Base-by-base conservation (phyloP, 2,888 invertebrate species). In the Drosophila meridionalis region DNA sequence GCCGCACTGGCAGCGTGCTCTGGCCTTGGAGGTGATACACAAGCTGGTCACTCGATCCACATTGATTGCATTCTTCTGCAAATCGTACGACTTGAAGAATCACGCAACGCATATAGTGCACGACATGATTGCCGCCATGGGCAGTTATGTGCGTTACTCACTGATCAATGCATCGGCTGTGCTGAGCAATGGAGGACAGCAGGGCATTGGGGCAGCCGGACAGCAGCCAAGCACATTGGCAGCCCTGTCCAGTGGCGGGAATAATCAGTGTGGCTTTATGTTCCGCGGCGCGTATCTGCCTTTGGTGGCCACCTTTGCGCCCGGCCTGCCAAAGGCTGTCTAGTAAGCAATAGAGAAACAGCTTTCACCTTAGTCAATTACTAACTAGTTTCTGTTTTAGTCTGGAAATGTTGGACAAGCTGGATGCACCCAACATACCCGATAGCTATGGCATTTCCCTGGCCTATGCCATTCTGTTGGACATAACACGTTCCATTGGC, bases 361-460 rank as follows among this genome's bases (percentile, higher is more conserved):
- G 34, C 2, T 42, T 6, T 7, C 7, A 6, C 3, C 7, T n/a
- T 98, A 94, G 96, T 97, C 95, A 26, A 52, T 34, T 20, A 53
- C 4, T 50, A 20, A 9, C 11, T 58, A 8, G 42, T 4, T n/a
- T 3, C 34, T 40, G 0, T 12, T 74, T 11, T 47, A 98, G 98
- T 91, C 94, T 99, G 92, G 99, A 99, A 93, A 97, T 99, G 96
- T 93, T 99, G 87, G 99, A 99, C 91, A 98, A 99, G 92, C 95
- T 96, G 26, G 99, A 99, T 89, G 97, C 99, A 8, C 99, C 99
- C 0, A 93, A 95, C 12, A 97, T 99, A 80, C 97, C 98, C n/a
- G 99, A 99, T 78, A 99, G 99, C 1, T 99, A 99, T 93, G 98
- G 99, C 5, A 97, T 99, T 71, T 99, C 99, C 0, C 95, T 99